Evolutionary conservation across 2,888 invertebrate genomes (phyloP).

Genomic region (Melitaea athalia): DNA sequence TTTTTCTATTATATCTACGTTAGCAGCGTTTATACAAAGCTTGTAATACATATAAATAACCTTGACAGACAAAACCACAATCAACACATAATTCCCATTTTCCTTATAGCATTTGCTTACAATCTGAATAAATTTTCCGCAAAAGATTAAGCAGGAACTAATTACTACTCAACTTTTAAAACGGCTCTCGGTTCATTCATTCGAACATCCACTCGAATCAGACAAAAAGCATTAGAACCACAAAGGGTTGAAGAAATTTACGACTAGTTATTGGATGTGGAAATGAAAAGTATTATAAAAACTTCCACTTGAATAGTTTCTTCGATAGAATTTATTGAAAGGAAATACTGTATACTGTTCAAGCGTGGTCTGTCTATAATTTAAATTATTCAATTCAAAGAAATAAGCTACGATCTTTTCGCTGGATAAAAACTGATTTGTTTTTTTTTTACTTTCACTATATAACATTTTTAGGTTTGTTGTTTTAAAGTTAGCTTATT

Average conservation of each 20-base stretch:
- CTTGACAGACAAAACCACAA: background rate
- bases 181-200: conserved; percentile 18
- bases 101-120: conserved; percentile 10
- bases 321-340: conserved; percentile 27
- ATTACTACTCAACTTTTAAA: conserved; percentile 22
- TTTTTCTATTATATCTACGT: no score
- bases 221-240: conserved; percentile 27
- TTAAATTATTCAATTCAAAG: conserved; percentile 16
- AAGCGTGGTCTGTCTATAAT: conserved; percentile 24
- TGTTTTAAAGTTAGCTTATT: background rate
- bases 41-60: background rate
- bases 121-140: conserved; percentile 15
- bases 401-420: conserved; percentile 16
- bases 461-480: background rate
- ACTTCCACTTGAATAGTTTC: conserved; percentile 26
- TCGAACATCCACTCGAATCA: conserved; percentile 19
- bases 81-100: background rate
- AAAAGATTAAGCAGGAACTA: conserved; percentile 19
- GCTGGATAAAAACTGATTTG: background rate
- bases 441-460: background rate
- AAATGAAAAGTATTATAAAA: conserved; percentile 32
- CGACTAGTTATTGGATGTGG: conserved; percentile 26
- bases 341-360: conserved; percentile 25
- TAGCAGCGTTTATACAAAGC: no score
- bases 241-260: conserved; percentile 30